Percentiles rank a stretch among this genome's conserved stretches.
Evolutionary conservation across 2,888 invertebrate genomes (phyloP).

Genomic region (Eubasilissa splendida): DNA sequence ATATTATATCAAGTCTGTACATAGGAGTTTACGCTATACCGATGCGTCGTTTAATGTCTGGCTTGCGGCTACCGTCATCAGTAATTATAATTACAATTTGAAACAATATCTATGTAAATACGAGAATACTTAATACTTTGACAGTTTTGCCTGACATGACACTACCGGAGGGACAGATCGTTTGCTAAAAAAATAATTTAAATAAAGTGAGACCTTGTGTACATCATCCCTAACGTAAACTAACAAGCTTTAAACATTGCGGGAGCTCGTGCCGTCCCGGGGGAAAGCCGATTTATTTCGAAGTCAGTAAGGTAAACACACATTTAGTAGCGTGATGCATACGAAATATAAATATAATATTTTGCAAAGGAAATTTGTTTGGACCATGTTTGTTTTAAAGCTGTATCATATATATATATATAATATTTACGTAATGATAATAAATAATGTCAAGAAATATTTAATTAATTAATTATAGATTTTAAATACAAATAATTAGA

Average conservation of each 20-base stretch:
- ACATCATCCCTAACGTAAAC: constrained; percentile 32
- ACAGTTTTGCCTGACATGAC: not conserved
- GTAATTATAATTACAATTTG: not conserved
- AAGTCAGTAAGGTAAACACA: constrained; percentile 27
- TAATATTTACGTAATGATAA: too few relatives aligned
- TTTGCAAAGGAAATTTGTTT: constrained; percentile 13
- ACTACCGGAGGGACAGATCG: not conserved
- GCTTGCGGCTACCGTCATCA: not conserved
- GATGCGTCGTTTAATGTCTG: too few relatives aligned
- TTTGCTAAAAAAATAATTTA: constrained; percentile 5
- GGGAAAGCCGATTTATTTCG: constrained; percentile 22
- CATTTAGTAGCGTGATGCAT: constrained; percentile 24
- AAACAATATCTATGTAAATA: not conserved
- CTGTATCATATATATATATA: too few relatives aligned
- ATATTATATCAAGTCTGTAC: too few relatives aligned
- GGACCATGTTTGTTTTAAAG: too few relatives aligned
- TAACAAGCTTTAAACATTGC: constrained; percentile 32
- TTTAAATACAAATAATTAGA: too few relatives aligned
- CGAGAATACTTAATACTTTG: not conserved
- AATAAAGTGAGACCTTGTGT: constrained; percentile 10
- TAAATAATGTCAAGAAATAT: too few relatives aligned
- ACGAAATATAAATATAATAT: constrained; percentile 7
- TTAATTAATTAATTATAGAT: too few relatives aligned
- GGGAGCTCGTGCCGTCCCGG: constrained; percentile 19
- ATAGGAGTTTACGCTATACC: too few relatives aligned